Base-by-base conservation (phyloP, 2,113 vertebrate species). In the Platycercus adscitus region DNA sequence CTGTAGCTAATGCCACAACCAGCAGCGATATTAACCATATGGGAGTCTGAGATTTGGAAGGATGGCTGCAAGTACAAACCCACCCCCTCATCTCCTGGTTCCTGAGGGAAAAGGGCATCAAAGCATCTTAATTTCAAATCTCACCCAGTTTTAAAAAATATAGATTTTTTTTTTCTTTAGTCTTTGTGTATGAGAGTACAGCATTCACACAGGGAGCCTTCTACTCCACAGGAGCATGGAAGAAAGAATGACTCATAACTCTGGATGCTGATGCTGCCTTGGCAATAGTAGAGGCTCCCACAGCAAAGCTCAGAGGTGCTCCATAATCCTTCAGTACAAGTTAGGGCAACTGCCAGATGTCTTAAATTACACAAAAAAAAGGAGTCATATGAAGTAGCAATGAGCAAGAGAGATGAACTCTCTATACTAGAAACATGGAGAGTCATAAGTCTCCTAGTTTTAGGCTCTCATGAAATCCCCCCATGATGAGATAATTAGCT, bases 31-130 rank as follows among this genome's bases (percentile, higher is more conserved):
- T 46, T 93, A 92, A 65, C 86, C 90, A 95, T 91, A 86, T 97
- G 93, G 85, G 71, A 91, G 43, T 24, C 55, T 96, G 94, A 92
- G 94, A 81, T 52, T 79, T 86, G 73, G 88, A 95, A 86, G 50
- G 81, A 94, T 88, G 44, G 43, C 88, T 97, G 50, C 56, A 91
- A 94, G 90, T 89, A 87, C 86, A 93, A 66, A 88, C 78, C 81
- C 76, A 86, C 78, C 94, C 84, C 78, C 83, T 95, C 86, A 91
- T 95, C 81, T 95, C 90, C 92, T 88, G 70, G 47, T 86, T 96
- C 41, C 88, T 61, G 33, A 95, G 26, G 64, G 60, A 96, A 95
- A 89, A 95, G 89, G 87, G 47, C 75, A 87, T 47, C 5, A 78
- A 95, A 83, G 63, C 75, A 60, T 64, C 56, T 82, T 35, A 43